Percentiles rank a stretch among this genome's conserved stretches.
These are phyloP conservation scores for Nylanderia fulva DNA, from an alignment of 1,140 invertebrate species.

Conservation along the genomic window DNA sequence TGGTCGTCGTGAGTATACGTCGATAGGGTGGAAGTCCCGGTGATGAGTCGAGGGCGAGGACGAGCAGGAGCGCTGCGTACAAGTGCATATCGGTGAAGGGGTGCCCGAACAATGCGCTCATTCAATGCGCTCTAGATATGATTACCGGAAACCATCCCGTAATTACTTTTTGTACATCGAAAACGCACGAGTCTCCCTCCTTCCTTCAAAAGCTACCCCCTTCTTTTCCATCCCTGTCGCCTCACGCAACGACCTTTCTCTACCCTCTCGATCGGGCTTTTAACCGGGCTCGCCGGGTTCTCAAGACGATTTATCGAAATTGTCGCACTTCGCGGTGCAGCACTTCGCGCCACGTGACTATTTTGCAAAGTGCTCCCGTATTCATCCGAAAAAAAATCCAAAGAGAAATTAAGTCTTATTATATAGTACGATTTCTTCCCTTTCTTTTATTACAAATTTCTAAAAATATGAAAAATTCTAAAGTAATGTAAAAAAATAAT, in stretches of 20 bases:
- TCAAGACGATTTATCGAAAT: constrained; percentile 63
- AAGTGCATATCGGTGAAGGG: constrained; percentile 83
- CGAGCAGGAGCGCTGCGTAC: constrained; percentile 76
- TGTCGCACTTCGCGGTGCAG: constrained; percentile 5
- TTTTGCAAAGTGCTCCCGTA: background rate
- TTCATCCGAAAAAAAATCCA: background rate
- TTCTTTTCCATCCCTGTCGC: constrained; percentile 3
- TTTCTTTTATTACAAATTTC: background rate
- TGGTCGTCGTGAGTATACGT: constrained; percentile 27
- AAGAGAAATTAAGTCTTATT: background rate
- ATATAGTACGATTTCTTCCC: background rate
- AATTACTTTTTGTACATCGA: constrained; percentile 85
- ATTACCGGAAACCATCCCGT: constrained; percentile 86
- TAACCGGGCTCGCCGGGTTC: constrained; percentile 54
- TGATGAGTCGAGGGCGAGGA: constrained; percentile 8
- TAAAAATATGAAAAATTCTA: background rate
- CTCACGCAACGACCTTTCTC: constrained; percentile 49
- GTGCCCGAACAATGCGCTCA: constrained; percentile 84
- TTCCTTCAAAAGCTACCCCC: constrained; percentile 52
- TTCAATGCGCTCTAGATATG: constrained; percentile 85
- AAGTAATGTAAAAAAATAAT: background rate
- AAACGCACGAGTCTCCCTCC: constrained; percentile 72
- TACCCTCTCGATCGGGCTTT: constrained; percentile 49
- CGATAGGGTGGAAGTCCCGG: constrained; percentile 47
- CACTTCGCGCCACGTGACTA: background rate